Percentiles rank a stretch among this genome's conserved stretches.
phyloP scores from a whole-genome alignment of 2,113 vertebrate genomes.

The Thryonomys swinderianus region DNA sequence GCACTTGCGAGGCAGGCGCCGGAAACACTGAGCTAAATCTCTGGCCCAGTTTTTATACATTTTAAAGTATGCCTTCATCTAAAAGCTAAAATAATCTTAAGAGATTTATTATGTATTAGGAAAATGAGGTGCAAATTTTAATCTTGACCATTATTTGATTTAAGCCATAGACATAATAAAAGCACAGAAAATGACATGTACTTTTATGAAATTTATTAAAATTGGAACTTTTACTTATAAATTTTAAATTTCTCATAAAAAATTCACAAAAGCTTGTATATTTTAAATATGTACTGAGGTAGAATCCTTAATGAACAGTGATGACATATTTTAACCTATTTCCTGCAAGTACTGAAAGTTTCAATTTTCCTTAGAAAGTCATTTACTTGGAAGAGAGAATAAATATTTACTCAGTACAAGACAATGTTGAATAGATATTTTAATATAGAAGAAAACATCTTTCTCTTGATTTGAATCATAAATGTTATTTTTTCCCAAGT shows the following conservation, averaged over 20 bases:
- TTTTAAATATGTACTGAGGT: background rate
- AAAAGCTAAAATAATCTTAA: conserved; percentile 28
- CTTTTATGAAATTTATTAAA: background rate
- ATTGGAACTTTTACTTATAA: background rate
- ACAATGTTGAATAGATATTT: background rate
- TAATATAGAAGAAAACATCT: background rate
- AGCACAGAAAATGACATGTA: background rate
- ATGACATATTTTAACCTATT: background rate
- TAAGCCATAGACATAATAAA: background rate
- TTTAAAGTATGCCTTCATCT: background rate
- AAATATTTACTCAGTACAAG: background rate
- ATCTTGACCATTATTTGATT: conserved; percentile 3
- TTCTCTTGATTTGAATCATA: background rate
- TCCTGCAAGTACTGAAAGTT: background rate
- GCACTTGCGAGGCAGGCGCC: too few relatives aligned
- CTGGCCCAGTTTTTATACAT: background rate
- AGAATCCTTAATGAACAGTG: background rate
- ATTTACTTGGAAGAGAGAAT: background rate
- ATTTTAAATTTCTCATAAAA: conserved; percentile 35
- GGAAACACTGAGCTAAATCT: too few relatives aligned
- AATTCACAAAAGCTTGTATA: background rate
- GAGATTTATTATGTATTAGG: background rate
- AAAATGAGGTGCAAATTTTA: background rate
- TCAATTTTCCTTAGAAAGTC: background rate
- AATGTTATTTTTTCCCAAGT: background rate